Evolutionary conservation across 2,888 invertebrate species (phyloP), one percentile per base, ranked within the genome.

Genomic region (Pheosia gnoma): DNA sequence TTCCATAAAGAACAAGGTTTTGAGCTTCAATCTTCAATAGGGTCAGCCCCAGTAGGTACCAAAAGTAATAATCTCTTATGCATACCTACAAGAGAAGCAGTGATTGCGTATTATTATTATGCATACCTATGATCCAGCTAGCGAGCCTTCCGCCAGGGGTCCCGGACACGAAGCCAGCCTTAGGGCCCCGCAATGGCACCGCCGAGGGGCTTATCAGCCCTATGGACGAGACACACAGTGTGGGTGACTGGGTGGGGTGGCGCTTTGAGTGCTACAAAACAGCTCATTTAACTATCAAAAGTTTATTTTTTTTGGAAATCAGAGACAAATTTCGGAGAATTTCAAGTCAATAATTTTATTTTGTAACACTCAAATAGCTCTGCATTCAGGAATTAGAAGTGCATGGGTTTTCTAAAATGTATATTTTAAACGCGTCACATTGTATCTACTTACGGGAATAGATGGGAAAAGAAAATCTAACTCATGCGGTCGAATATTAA

Each of bases 71-170:
- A 25, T 25, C 25, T 25, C 25, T 25, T 25, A 25, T 25, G 25
- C 25, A 25, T 25, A 25, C 25, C 25, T 25, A 25, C 25, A 25
- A 25, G 25, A 25, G 25, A n/a, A n/a, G n/a, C n/a, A n/a, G n/a
- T n/a, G n/a, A n/a, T n/a, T n/a, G n/a, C n/a, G 25, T 25, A 25
- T 25, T 25, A 25, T 25, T 25, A 25, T 25, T 25, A 25, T 59
- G 10, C 77, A 80, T 84, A 94, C 94, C 94, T 72, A 96, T 94
- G 57, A 96, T 93, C 96, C 96, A 96, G 57, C 95, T 93, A 43
- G 95, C 94, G 45, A 95, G 83, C 5, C 95, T 86, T 5, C 94
- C 94, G 4, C 93, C 91, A 11, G 94, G 93, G 0, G 94, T 93
- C 11, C 92, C 93, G 0, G 90, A 89, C 61, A 93, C 94, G 83